Evolutionary conservation across 2,888 invertebrate species (phyloP).

Genomic region (Eristalinus aeneus): DNA sequence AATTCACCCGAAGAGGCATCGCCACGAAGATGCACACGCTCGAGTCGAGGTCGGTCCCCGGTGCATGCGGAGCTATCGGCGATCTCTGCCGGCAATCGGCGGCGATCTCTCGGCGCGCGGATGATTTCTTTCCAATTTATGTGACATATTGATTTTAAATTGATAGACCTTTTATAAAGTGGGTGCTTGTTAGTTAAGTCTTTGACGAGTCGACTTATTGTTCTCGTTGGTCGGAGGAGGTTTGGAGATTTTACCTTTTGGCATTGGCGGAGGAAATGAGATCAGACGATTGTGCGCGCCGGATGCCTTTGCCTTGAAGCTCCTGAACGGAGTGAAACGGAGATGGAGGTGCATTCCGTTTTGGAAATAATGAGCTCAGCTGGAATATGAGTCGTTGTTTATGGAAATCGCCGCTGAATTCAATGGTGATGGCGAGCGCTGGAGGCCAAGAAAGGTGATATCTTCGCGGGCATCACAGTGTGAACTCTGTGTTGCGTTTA

Average conservation of each 20-base stretch:
- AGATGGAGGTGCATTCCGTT: conserved; percentile 39
- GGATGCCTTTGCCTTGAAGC: conserved; percentile 3
- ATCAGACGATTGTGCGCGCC: conserved; percentile 28
- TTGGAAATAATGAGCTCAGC: conserved; percentile 66
- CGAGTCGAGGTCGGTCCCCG: neutral
- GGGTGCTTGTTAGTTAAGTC: conserved; percentile 70
- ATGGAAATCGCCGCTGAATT: conserved; percentile 39
- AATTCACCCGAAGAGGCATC: neutral
- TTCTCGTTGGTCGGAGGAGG: conserved; percentile 16
- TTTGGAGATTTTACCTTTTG: conserved; percentile 40
- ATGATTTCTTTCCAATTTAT: conserved; percentile 81
- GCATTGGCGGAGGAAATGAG: conserved; percentile 44
- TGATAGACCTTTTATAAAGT: conserved; percentile 78
- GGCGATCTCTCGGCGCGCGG: conserved; percentile 72
- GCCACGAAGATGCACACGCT: conserved; percentile 1
- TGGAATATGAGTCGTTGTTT: conserved; percentile 65
- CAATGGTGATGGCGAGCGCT: neutral
- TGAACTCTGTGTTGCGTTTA: neutral
- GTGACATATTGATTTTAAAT: conserved; percentile 81
- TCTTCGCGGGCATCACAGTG: neutral
- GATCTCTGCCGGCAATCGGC: conserved; percentile 57
- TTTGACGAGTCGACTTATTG: conserved; percentile 68
- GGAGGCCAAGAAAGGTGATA: neutral
- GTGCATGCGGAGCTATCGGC: conserved; percentile 58
- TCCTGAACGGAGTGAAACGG: conserved; percentile 32